Evolutionary conservation across 2,888 invertebrate species (phyloP), one percentile per base, ranked within the genome.

Genomic region (Eulithis testata): DNA sequence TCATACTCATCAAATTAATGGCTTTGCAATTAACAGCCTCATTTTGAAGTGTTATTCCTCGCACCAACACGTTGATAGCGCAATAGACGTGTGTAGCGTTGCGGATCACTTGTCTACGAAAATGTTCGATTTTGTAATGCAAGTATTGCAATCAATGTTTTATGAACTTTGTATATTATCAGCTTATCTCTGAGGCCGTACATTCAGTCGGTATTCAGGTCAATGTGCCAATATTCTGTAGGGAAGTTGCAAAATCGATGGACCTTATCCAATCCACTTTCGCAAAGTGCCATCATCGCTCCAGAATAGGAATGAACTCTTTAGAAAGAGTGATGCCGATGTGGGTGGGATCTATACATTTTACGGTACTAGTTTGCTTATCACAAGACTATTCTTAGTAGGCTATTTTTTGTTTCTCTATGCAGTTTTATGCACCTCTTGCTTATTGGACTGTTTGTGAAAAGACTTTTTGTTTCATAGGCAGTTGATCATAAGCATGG

Each of bases 191-290:
- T 43, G 51, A 49, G 52, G 63, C 27, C 63, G 51, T 60, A 70
- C 63, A 75, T 75, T 76, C 71, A 70, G 70, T 71, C 70, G 71
- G 73, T 76, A 82, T 79, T 79, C 74, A 77, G 82, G 81, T 81
- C 82, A 84, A 83, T 81, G 78, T 64, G 78, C 72, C 71, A 76
- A 82, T 81, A 77, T 73, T 76, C 77, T 73, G 81, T 78, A 74
- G 73, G 68, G 76, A 74, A 82, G 79, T 83, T 76, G 83, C 81
- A 74, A 82, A 83, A 83, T 81, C 76, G 80, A 76, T 75, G 73
- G 70, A 61, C 69, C 73, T 70, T 70, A 76, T 79, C 80, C 79
- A 83, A 86, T 86, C 81, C 83, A 85, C 81, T 86, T 81, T 74
- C 72, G 50, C 65, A 53, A 60, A 66, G 65, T 65, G 65, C 63